Evolutionary conservation across 2,888 invertebrate genomes (phyloP), one percentile per base, ranked within the genome.

Genomic region (Papilio elwesi): DNA sequence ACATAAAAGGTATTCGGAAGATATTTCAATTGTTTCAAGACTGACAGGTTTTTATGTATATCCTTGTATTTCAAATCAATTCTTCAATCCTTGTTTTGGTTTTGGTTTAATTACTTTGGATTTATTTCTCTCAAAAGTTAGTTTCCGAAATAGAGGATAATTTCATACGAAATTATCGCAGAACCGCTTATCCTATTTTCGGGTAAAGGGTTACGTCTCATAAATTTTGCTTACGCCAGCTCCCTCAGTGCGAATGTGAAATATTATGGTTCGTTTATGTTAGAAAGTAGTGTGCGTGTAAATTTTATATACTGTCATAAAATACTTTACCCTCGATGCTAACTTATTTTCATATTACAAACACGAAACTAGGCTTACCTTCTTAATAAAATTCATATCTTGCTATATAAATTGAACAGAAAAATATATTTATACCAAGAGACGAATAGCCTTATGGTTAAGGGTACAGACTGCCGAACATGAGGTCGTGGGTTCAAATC

Each of bases 121-220:
- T 26, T 26, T 26, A 26, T 26, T 2, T 26, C 4, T 4, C 26
- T 1, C 4, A 26, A 26, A 26, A 26, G 26, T 26, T 26, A 26
- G 26, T 52, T 59, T 0, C 38, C 59, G 4, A 0, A 59, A 59
- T 38, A 59, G 7, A 59, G n/a, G n/a, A 59, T 38, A n/a, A 59
- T n/a, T 59, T 36, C n/a, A 12, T 26, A 59, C 59, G 6, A 59
- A 38, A 59, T 59, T n/a, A n/a, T 38, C 36, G 13, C 3, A 38
- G 0, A 59, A 38, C 9, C 13, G 59, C 43, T 62, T 62, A 62
- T 43, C 38, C 43, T 43, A 62, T 43, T 15, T 43, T 62, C 59
- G 43, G 59, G 38, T 62, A 62, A 62, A 62, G 59, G 59, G 43
- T 62, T 9, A 43, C 59, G 59, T 62, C 59, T 43, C 59, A 62